Evolutionary conservation across 2,113 vertebrate species (phyloP), one percentile per base, ranked within the genome.

Genomic region (Vicugna pacos): DNA sequence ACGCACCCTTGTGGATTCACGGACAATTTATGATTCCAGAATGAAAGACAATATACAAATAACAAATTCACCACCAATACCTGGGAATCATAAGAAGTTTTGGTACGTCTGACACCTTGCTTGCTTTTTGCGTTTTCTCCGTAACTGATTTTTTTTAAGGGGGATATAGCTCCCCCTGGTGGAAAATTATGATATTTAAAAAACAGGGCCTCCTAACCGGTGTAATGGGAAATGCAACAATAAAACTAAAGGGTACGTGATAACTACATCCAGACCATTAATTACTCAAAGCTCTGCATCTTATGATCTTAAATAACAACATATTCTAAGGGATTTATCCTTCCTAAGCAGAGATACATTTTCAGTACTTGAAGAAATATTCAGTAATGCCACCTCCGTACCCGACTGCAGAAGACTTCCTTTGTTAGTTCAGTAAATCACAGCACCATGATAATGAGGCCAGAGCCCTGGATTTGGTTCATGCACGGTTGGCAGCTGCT

Each of bases 131-230:
- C 19, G 30, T 76, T 50, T 52, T 54, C 42, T 58, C 9, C 24
- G 26, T n/a, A 76, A 86, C 19, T 73, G 7, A 38, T 58, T 91
- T 89, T 73, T 62, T 54, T 14, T 56, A 93, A 82, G 17, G n/a
- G 16, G 20, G 1, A 10, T 67, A 50, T 62, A 46, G 15, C 89
- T 54, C 95, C 91, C 26, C 14, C 93, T 95, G 54, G 73, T 79
- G 93, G 88, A 77, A 56, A 81, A 46, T 46, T 64, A 64, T 24
- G 42, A 60, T 81, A 95, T 38, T 91, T 70, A 35, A 48, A 90
- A 94, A 67, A 46, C 60, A 67, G 75, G 15, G 17, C 38, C 76
- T 52, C 56, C 48, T 46, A 60, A 28, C 56, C 1, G 16, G 17
- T 32, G 42, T 20, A 56, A 62, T 85, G 48, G 67, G 54, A 89